Evolutionary conservation across 2,888 invertebrate genomes (phyloP), one percentile per base, ranked within the genome.

Genomic region (Metalampra italica): DNA sequence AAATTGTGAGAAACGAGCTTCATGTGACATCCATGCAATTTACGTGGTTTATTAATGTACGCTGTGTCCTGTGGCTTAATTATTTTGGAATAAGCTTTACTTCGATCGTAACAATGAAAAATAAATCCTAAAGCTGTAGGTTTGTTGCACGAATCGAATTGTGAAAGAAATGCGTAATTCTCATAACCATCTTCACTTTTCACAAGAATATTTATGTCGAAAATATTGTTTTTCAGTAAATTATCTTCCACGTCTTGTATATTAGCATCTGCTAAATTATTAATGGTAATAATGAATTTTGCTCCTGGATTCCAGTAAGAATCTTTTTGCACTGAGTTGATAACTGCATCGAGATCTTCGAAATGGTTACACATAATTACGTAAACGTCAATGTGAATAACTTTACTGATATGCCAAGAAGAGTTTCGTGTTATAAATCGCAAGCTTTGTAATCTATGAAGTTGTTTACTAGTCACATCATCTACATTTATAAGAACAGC

Each of bases 271-370:
- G 22, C 22, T 15, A 66, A 13, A 38, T 56, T 42, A 30, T 68
- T 46, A 5, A 73, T 29, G 1, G 66, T 46, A 15, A 77, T 64
- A 32, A 78, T 59, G 41, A 75, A 74, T 39, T 54, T 62, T n/a
- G 64, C 66, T 36, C 37, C 43, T 13, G 71, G 68, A 49, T 67
- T 70, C 68, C 74, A 78, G 38, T 60, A 64, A 11, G 11, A 34
- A 40, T 71, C 69, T 5, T 53, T 46, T 49, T 50, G 58, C 3
- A 60, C 45, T 30, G 50, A 32, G 9, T 51, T 40, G 11, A 77
- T 47, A 1, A 59, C 65, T 1, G 39, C 34, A 49, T 48, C 15
- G n/a, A 74, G 56, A 37, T 68, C 66, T 14, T 54, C 22, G 22
- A 56, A 62, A 55, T 66, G 44, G n/a, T 51, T 22, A 49, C 56